phyloP scores from a whole-genome alignment of 2,888 invertebrate genomes.

The Nemoura dubitans region DNA sequence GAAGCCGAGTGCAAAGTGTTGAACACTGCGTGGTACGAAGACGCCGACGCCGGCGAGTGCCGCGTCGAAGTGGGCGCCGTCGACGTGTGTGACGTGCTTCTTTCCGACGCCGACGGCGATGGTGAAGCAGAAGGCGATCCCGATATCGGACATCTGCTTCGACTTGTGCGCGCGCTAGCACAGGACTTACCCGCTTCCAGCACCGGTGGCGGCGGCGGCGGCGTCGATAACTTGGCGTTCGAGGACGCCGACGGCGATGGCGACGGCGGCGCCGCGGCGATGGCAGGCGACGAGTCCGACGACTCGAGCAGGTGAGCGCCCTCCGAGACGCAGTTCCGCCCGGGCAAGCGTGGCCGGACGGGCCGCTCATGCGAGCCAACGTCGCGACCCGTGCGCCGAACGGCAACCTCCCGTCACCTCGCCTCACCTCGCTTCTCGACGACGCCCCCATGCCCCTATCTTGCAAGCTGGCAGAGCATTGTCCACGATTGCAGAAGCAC shows the following conservation, averaged over 20 bases:
- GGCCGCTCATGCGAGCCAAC: too few relatives aligned
- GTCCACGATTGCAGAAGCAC: too few relatives aligned
- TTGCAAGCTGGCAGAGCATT: too few relatives aligned
- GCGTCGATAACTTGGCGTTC: conserved; percentile 42
- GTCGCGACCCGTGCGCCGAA: too few relatives aligned
- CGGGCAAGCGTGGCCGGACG: too few relatives aligned
- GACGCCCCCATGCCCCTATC: too few relatives aligned
- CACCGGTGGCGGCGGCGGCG: background rate
- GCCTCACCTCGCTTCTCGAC: too few relatives aligned
- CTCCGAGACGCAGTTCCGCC: background rate
- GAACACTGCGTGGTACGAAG: background rate
- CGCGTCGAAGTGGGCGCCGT: background rate
- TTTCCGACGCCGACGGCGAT: background rate
- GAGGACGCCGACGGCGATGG: conserved; percentile 40
- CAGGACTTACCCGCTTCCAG: background rate
- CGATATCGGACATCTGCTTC: conserved; percentile 33
- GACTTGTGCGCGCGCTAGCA: conserved; percentile 29
- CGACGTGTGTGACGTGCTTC: background rate
- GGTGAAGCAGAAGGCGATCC: background rate
- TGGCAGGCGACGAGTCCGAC: background rate
- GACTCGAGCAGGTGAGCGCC: conserved; percentile 16
- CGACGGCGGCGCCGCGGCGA: background rate
- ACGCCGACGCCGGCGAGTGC: background rate
- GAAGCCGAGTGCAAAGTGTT: background rate
- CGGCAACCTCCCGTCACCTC: too few relatives aligned